phyloP scores from a whole-genome alignment of 2,888 invertebrate species.

The Chromoteleia sp. region DNA sequence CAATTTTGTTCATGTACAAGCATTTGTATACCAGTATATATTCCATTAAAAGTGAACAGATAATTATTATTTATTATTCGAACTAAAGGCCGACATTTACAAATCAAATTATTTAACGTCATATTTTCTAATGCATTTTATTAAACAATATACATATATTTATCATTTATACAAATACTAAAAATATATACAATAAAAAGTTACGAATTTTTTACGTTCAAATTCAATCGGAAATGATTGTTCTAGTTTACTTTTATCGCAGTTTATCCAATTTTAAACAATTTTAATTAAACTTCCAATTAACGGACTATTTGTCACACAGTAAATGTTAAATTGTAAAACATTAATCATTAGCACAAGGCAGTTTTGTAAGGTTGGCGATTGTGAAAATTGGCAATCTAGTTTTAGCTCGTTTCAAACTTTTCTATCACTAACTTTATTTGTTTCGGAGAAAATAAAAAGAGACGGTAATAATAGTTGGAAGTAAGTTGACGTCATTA shows the following conservation, averaged over 20 bases:
- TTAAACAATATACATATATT: too few relatives aligned
- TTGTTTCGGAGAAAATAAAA: constrained; percentile 23
- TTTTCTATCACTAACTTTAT: constrained; percentile 31
- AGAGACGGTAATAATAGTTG: constrained; percentile 9
- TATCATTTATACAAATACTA: too few relatives aligned
- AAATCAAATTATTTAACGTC: too few relatives aligned
- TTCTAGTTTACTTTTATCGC: too few relatives aligned
- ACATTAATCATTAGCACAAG: constrained; percentile 23
- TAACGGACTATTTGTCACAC: neutral
- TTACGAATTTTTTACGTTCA: too few relatives aligned
- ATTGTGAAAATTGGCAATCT: constrained; percentile 35
- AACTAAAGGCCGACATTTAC: too few relatives aligned
- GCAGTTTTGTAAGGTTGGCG: constrained; percentile 14
- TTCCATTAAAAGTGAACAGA: too few relatives aligned
- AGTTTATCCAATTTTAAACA: neutral
- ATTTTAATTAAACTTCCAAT: neutral
- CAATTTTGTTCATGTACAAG: too few relatives aligned
- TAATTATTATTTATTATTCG: too few relatives aligned
- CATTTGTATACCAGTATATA: too few relatives aligned
- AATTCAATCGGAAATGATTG: too few relatives aligned
- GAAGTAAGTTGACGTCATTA: constrained; percentile 11
- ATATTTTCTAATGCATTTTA: too few relatives aligned
- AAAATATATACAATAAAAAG: neutral
- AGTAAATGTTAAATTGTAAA: constrained; percentile 3
- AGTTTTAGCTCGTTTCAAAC: constrained; percentile 24